A percentile compares a stretch with the other conserved stretches of the same genome.
phyloP scores from a whole-genome alignment of 2,888 invertebrate species.

The Calameuta filiformis region DNA sequence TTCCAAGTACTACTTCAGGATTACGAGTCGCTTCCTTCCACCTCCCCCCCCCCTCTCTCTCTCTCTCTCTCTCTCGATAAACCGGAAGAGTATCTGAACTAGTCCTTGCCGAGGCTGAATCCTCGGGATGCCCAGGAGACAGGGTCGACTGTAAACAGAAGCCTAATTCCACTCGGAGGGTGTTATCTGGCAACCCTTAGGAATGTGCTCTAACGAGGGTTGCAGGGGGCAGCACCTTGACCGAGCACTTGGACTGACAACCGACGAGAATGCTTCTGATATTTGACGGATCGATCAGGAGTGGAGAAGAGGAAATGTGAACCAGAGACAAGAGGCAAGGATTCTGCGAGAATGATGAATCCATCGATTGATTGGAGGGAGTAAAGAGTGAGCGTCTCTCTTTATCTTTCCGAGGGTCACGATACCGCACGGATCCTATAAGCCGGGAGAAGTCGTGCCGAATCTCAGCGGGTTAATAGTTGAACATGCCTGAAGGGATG shows the following conservation, averaged over 20 bases:
- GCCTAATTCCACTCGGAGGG: background rate
- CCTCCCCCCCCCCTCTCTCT: background rate
- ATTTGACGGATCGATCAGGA: background rate
- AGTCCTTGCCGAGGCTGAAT: background rate
- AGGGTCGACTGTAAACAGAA: background rate
- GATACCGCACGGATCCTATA: background rate
- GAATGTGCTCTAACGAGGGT: background rate
- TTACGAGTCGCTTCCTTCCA: background rate
- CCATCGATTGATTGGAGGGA: background rate
- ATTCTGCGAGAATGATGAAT: background rate
- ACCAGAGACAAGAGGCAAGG: background rate
- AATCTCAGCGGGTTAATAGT: constrained; percentile 55
- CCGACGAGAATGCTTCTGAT: background rate
- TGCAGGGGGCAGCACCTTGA: background rate
- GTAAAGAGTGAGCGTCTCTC: background rate
- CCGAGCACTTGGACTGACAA: background rate
- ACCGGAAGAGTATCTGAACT: background rate
- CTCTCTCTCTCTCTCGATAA: background rate
- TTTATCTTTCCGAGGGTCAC: background rate
- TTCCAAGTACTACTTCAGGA: background rate
- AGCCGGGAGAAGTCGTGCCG: constrained; percentile 33
- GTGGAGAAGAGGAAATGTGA: background rate
- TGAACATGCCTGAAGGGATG: constrained; percentile 48
- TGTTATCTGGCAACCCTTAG: background rate
- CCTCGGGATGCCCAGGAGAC: background rate